phyloP scores from a whole-genome alignment of 2,888 invertebrate species.

The Hirtodrosophila cameraria region DNA sequence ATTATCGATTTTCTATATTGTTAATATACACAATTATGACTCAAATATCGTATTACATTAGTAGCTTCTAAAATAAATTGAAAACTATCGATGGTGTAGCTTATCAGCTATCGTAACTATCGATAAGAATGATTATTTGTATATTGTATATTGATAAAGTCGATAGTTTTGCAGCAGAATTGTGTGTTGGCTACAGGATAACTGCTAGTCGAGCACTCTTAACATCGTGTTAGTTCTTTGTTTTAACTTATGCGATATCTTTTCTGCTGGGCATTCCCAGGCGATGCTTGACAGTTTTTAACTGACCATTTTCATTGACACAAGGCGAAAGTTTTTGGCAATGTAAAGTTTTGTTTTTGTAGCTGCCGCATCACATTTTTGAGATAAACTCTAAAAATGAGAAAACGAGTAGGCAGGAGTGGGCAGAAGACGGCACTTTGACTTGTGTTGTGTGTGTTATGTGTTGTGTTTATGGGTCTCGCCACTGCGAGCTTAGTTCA shows the following conservation, averaged over 20 bases:
- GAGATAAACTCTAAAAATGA: slow-evolving; percentile 61
- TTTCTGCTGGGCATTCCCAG: slow-evolving; percentile 3
- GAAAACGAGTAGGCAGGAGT: too few relatives aligned
- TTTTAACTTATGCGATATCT: slow-evolving; percentile 16
- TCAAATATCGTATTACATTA: too few relatives aligned
- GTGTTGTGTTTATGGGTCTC: slow-evolving; percentile 63
- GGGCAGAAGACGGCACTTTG: slow-evolving; percentile 40
- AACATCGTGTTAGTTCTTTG: slow-evolving; percentile 24
- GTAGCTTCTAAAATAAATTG: too few relatives aligned
- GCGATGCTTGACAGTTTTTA: slow-evolving; percentile 57
- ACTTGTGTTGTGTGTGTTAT: slow-evolving; percentile 49
- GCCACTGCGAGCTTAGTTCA: slow-evolving; percentile 54
- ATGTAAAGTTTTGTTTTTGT: slow-evolving; percentile 45
- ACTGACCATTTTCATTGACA: slow-evolving; percentile 64
- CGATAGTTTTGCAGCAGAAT: too few relatives aligned
- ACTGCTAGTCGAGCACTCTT: too few relatives aligned
- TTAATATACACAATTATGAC: too few relatives aligned
- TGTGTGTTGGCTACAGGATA: too few relatives aligned
- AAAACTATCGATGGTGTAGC: too few relatives aligned
- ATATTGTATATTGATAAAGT: too few relatives aligned
- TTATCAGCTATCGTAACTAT: too few relatives aligned
- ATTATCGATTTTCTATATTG: too few relatives aligned
- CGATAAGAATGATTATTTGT: too few relatives aligned
- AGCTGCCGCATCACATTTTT: slow-evolving; percentile 46
- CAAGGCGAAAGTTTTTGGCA: slow-evolving; percentile 57